Evolutionary conservation across 2,797 vertebrate genomes (phyloP).

Genomic region (Buceros bicornis): DNA sequence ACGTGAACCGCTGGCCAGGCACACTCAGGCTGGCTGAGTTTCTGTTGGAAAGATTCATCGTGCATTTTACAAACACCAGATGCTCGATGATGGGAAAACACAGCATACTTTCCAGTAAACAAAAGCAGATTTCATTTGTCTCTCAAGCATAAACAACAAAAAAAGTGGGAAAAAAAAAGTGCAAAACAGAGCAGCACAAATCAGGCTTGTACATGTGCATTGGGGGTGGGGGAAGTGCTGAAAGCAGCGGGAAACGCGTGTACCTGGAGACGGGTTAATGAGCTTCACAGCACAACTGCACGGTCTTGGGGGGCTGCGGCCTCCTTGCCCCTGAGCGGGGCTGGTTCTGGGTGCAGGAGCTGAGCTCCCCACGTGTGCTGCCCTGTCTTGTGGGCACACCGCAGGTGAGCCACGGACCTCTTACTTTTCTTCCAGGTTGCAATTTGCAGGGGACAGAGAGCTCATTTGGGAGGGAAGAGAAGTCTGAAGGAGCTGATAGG

Average conservation of each 20-base stretch:
- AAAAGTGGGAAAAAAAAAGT: background rate
- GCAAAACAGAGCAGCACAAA: background rate
- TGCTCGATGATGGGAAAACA: slow-evolving; percentile 47
- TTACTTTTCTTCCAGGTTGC: background rate
- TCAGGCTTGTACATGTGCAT: background rate
- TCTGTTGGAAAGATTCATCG: background rate
- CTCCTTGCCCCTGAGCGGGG: background rate
- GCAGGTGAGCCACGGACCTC: rapidly evolving
- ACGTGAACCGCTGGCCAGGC: background rate
- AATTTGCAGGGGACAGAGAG: background rate
- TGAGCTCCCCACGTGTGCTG: rapidly evolving
- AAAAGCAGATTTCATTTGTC: slow-evolving; percentile 46
- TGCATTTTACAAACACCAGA: slow-evolving; percentile 61
- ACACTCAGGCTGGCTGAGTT: background rate
- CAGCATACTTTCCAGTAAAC: slow-evolving; percentile 65
- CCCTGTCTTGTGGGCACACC: no score
- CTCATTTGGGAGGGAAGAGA: background rate
- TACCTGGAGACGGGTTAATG: background rate
- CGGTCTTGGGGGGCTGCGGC: background rate
- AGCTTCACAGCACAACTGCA: rapidly evolving
- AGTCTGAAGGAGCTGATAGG: background rate
- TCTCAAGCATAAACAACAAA: slow-evolving; percentile 3
- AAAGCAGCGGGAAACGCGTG: background rate
- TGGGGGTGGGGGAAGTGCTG: rapidly evolving
- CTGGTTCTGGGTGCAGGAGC: background rate